Conservation (phyloP, 2,888 invertebrate species). For the Chaitophorus viminalis region DNA sequence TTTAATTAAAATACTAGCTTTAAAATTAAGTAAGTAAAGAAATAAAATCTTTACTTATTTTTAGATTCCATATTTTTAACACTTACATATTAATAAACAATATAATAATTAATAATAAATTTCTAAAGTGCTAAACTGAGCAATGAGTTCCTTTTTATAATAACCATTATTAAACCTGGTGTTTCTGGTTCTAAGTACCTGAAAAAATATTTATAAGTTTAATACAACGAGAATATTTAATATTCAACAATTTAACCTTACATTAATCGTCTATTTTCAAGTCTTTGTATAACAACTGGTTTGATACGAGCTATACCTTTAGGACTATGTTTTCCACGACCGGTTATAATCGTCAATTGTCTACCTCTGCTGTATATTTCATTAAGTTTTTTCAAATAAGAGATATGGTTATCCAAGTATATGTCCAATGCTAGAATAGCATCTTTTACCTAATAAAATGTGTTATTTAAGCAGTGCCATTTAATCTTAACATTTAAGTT, state of each 20-base stretch:
- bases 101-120: background rate
- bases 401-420: constrained; percentile 62
- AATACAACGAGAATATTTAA: background rate
- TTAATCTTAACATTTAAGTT: background rate
- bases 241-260: background rate
- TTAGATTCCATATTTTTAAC: too few species aligned
- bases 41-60: background rate
- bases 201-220: background rate
- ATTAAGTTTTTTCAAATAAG: constrained; percentile 14
- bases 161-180: constrained; percentile 26
- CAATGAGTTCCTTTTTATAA: constrained; percentile 45
- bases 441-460: constrained; percentile 61
- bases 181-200: constrained; percentile 8
- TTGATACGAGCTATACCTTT: constrained; percentile 30
- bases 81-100: background rate
- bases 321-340: constrained; percentile 58
- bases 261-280: constrained; percentile 37
- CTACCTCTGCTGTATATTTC: background rate
- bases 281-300: constrained; percentile 46
- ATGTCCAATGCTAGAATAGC: constrained; percentile 61
- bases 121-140: constrained; percentile 10
- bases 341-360: constrained; percentile 52
- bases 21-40: background rate
- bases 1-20: background rate
- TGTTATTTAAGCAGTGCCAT: background rate